Percentiles rank a stretch among this genome's conserved stretches.
These are phyloP conservation scores for Ecdyonurus torrentis DNA, from an alignment of 2,888 invertebrate genomes.

Conservation along the genomic window DNA sequence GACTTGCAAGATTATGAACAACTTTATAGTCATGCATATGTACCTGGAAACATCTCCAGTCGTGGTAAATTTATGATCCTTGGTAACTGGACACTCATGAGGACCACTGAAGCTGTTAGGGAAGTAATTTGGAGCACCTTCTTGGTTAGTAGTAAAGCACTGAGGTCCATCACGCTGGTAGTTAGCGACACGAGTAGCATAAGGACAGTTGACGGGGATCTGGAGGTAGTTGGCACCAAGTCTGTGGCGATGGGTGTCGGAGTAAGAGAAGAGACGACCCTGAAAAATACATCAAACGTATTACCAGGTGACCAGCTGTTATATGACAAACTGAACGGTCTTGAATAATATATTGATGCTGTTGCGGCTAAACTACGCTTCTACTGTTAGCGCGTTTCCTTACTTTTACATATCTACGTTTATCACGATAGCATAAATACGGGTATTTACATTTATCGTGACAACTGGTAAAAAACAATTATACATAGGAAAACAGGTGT, in stretches of 20 bases:
- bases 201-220: slow-evolving; percentile 92
- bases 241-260: slow-evolving; percentile 82
- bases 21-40: too few relatives aligned
- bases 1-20: too few relatives aligned
- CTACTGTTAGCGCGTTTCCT: too few relatives aligned
- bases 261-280: slow-evolving; percentile 73
- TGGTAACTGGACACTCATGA: slow-evolving; percentile 45
- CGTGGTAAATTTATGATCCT: slow-evolving; percentile 37
- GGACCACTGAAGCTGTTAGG: slow-evolving; percentile 94
- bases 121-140: slow-evolving; percentile 83
- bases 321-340: too few relatives aligned
- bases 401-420: too few relatives aligned
- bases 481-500: neutral
- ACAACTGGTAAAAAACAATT: neutral
- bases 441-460: too few relatives aligned
- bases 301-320: too few relatives aligned
- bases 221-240: slow-evolving; percentile 85
- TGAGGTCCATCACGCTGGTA: slow-evolving; percentile 85
- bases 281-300: too few relatives aligned
- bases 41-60: slow-evolving; percentile 57
- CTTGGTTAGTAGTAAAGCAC: slow-evolving; percentile 57
- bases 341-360: too few relatives aligned
- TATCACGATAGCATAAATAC: too few relatives aligned
- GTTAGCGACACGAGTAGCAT: slow-evolving; percentile 36
- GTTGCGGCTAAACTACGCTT: too few relatives aligned